A percentile compares a stretch with the other conserved stretches of the same genome.
Evolutionary conservation across 2,797 vertebrate genomes (phyloP).

Genomic region (Sparus aurata): DNA sequence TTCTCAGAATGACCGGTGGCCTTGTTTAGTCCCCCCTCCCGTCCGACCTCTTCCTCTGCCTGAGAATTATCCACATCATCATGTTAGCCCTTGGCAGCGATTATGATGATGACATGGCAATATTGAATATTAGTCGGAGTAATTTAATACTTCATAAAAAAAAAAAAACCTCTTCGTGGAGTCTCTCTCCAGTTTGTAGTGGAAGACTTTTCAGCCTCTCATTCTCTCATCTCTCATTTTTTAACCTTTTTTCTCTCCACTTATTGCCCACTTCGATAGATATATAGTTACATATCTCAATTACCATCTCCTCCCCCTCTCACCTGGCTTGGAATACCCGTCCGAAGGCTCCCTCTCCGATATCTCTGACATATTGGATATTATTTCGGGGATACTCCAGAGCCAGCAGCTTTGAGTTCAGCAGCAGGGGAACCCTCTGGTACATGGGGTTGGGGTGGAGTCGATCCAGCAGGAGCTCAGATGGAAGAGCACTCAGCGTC

Average conservation of each 20-base stretch:
- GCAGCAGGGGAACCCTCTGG: conserved; percentile 95
- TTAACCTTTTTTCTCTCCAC: not conserved
- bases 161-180: no score
- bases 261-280: not conserved
- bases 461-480: conserved; percentile 94
- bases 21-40: conserved; percentile 18
- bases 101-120: conserved; percentile 20
- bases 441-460: conserved; percentile 99
- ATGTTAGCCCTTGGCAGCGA: not conserved
- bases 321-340: conserved; percentile 98
- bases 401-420: conserved; percentile 94
- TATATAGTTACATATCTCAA: no score
- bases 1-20: conserved; percentile 43
- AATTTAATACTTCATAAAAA: conserved; percentile 1
- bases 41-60: conserved; percentile 1
- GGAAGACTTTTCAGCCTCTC: not conserved
- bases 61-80: conserved; percentile 17
- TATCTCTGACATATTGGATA: conserved; percentile 97
- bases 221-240: no score
- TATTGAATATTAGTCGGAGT: conserved; percentile 14
- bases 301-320: conserved; percentile 8
- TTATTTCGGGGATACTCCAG: conserved; percentile 98
- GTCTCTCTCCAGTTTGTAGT: not conserved
- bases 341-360: conserved; percentile 98
- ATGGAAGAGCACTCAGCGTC: conserved; percentile 91